Evolutionary conservation across 2,888 invertebrate species (phyloP), one percentile per base, ranked within the genome.

Genomic region (Stenodera caucasica): DNA sequence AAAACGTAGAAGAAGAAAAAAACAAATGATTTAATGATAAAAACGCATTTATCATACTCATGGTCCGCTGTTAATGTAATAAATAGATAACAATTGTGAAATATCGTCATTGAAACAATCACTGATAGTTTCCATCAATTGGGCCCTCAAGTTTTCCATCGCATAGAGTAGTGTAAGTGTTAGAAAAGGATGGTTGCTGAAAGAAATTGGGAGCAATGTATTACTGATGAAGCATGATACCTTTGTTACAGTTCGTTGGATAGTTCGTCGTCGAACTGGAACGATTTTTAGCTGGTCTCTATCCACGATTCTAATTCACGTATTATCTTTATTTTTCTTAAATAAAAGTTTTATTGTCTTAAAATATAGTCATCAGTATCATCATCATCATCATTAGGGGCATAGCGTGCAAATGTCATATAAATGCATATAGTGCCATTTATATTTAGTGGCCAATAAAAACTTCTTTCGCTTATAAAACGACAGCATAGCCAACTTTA

Each of bases 41-140:
- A 32, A 15, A 12, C 30, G 14, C 23, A 53, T 12, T 35, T 53
- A 37, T 37, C 37, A 29, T 0, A 14, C 1, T 8, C 26, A 65
- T 71, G 74, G 70, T 55, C 69, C 53, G 67, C 67, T 70, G 62
- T 70, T 69, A 71, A 71, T 70, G 75, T 74, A 76, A 75, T 74
- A 75, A 75, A 76, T 77, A 76, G 77, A 77, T 76, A 76, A 76
- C 74, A 69, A 67, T 72, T 70, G 75, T 75, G 76, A 76, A 76
- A 76, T 77, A 76, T 75, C 72, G 71, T 72, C 74, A 70, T 66
- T 70, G 68, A 69, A 72, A 72, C 73, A 72, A 72, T 71, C 70
- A n/a, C n/a, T n/a, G n/a, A n/a, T n/a, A n/a, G n/a, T n/a, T n/a
- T n/a, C n/a, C n/a, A n/a, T n/a, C n/a, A n/a, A n/a, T n/a, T n/a